A percentile compares a stretch with the other conserved stretches of the same genome.
Evolutionary conservation across 2,888 invertebrate genomes (phyloP).

Genomic region (Petrophora chlorosata): DNA sequence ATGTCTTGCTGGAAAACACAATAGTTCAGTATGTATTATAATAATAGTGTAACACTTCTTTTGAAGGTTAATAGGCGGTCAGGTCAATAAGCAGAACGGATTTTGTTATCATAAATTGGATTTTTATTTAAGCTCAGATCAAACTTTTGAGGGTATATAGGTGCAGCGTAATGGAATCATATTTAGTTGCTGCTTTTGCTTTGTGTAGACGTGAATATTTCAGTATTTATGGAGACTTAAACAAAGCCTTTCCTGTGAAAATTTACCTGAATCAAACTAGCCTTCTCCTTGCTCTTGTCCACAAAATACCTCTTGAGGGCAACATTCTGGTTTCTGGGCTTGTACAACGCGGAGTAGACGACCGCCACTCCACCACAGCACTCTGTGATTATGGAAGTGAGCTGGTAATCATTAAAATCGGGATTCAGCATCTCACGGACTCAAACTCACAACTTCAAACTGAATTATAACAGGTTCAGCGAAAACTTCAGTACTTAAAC

Average conservation of each 20-base stretch:
- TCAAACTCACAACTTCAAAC: not conserved
- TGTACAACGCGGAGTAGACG: constrained; percentile 88
- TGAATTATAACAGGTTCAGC: not conserved
- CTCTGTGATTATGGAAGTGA: constrained; percentile 86
- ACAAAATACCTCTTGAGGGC: constrained; percentile 90
- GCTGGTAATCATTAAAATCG: constrained; percentile 86
- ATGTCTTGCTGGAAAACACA: constrained; percentile 89
- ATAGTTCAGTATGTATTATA: too few relatives aligned
- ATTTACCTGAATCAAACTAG: constrained; percentile 82
- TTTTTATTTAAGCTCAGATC: too few relatives aligned
- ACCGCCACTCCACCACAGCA: constrained; percentile 88
- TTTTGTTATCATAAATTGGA: too few relatives aligned
- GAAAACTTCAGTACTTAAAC: not conserved
- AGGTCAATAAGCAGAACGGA: too few relatives aligned
- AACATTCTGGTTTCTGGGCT: constrained; percentile 86
- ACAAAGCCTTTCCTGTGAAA: not conserved
- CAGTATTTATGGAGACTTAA: too few relatives aligned
- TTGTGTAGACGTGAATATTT: too few relatives aligned
- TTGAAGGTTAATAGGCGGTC: too few relatives aligned
- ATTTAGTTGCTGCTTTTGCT: too few relatives aligned
- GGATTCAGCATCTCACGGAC: constrained; percentile 80
- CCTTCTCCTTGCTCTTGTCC: constrained; percentile 87
- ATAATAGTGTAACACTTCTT: too few relatives aligned
- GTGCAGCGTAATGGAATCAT: too few relatives aligned
- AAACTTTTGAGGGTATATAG: too few relatives aligned